Conservation (phyloP, 2,888 invertebrate genomes). For the Drosophila macrospina region DNA sequence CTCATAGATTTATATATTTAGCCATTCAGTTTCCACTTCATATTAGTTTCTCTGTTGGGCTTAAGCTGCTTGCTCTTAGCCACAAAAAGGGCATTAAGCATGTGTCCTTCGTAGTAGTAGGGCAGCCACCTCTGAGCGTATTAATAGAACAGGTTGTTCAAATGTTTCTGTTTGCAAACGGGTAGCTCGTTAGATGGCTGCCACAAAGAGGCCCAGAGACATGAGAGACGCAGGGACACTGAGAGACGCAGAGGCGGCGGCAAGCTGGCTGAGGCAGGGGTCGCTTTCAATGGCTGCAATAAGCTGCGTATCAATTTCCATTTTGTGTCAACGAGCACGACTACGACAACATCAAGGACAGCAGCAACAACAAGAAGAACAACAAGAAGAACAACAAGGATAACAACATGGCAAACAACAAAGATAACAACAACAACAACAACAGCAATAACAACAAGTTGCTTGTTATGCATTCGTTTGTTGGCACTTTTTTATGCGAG, state of each 20-base stretch:
- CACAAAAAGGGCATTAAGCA: conserved; percentile 13
- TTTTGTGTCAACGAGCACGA: conserved; percentile 39
- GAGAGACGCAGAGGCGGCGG: no score
- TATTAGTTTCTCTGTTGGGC: background rate
- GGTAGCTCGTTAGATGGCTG: conserved; percentile 28
- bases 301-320: conserved; percentile 61
- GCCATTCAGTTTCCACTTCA: background rate
- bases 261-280: background rate
- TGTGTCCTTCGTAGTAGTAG: conserved; percentile 8
- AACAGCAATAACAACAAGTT: conserved; percentile 19
- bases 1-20: background rate
- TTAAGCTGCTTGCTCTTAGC: background rate
- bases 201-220: no score
- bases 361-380: conserved; percentile 6
- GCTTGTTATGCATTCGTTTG: conserved; percentile 78
- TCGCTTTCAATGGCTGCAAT: conserved; percentile 27
- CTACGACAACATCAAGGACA: conserved; percentile 7
- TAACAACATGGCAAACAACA: conserved; percentile 10
- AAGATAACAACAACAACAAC: background rate
- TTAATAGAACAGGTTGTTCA: conserved; percentile 15
- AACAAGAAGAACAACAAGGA: conserved; percentile 23
- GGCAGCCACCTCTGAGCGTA: conserved; percentile 16
- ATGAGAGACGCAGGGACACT: no score
- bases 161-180: conserved; percentile 24
- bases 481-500: conserved; percentile 71